These are phyloP conservation scores for Erpornis zantholeuca DNA, from an alignment of 2,113 vertebrate genomes.

Conservation along the genomic window DNA sequence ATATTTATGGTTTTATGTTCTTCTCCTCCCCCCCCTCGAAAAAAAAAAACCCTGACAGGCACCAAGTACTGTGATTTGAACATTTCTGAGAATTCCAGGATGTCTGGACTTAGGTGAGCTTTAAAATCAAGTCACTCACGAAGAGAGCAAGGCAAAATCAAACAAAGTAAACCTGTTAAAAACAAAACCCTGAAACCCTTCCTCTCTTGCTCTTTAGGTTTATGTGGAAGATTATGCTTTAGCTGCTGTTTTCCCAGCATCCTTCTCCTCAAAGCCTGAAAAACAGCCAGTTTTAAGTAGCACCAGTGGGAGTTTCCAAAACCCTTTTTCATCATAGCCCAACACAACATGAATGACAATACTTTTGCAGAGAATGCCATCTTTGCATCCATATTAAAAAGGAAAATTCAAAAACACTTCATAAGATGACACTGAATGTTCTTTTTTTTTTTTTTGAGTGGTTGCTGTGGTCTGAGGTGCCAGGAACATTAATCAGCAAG, in stretches of 20 bases:
- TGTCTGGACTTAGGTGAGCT: background rate
- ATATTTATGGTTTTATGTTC: background rate
- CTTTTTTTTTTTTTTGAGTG: background rate
- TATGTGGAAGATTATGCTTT: background rate
- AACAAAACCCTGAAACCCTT: background rate
- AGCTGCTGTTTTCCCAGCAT: background rate
- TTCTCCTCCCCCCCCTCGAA: rapidly evolving
- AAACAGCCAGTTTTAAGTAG: background rate
- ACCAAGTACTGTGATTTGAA: background rate
- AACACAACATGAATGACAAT: background rate
- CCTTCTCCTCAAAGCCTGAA: background rate
- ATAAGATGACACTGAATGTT: background rate
- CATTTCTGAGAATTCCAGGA: background rate
- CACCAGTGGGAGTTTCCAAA: background rate
- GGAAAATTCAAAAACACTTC: background rate
- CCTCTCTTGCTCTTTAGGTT: background rate
- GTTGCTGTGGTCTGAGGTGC: background rate
- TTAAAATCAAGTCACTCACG: background rate
- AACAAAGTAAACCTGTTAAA: background rate
- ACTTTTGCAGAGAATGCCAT: background rate
- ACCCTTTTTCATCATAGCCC: background rate
- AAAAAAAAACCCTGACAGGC: background rate
- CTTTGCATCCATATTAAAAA: background rate
- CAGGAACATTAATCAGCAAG: background rate
- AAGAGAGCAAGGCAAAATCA: background rate